A percentile compares a stretch with the other conserved stretches of the same genome.
These are phyloP conservation scores for Tyto alba DNA, from an alignment of 2,113 vertebrate genomes.

Conservation along the genomic window DNA sequence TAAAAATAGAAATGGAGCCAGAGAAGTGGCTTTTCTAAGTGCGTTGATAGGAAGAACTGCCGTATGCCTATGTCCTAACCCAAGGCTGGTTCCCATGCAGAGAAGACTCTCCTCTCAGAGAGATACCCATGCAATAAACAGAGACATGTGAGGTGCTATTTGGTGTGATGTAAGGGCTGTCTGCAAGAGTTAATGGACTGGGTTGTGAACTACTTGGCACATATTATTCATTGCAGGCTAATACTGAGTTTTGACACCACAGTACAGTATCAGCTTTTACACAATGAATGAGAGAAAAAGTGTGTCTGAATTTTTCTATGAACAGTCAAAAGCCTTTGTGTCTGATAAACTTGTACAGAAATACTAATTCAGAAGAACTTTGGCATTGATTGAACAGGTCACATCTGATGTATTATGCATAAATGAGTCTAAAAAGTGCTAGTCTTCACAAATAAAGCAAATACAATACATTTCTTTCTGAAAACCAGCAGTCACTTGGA, in stretches of 20 bases:
- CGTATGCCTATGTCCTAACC: rapidly evolving
- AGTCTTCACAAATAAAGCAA: slow-evolving; percentile 8
- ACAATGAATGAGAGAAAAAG: slow-evolving; percentile 1
- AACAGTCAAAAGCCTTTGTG: slow-evolving; percentile 58
- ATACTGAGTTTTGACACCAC: slow-evolving; percentile 47
- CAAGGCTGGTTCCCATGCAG: neutral
- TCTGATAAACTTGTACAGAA: slow-evolving; percentile 11
- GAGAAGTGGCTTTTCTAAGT: neutral
- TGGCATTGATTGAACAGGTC: slow-evolving; percentile 54
- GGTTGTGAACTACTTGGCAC: slow-evolving; percentile 17
- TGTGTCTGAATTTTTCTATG: slow-evolving; percentile 56
- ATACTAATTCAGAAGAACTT: slow-evolving; percentile 56
- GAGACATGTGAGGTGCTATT: neutral
- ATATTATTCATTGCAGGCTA: slow-evolving; percentile 54
- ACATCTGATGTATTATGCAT: slow-evolving; percentile 59
- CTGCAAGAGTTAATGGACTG: neutral
- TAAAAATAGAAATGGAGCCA: neutral
- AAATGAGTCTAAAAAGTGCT: slow-evolving; percentile 34
- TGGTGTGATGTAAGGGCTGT: neutral
- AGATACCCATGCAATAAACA: neutral
- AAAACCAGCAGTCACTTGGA: slow-evolving; percentile 55
- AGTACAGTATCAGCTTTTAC: slow-evolving; percentile 28
- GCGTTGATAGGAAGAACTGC: neutral
- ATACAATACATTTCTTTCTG: neutral
- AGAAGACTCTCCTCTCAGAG: neutral